Percentiles rank a stretch among this genome's conserved stretches.
Conservation (phyloP, 2,888 invertebrate genomes). For the Anticlea derivata region DNA sequence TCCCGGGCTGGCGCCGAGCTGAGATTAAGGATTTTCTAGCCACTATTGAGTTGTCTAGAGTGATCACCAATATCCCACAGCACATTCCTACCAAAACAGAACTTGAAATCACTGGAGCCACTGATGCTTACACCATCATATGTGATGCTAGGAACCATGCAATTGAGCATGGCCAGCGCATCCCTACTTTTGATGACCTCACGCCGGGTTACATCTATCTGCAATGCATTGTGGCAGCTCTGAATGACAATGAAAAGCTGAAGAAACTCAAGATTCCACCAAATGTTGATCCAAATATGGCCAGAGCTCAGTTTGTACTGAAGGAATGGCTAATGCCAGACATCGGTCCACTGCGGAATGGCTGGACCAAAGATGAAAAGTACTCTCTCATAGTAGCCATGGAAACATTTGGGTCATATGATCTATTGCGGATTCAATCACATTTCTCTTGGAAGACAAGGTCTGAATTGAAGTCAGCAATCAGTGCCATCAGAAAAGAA, state of each 20-base stretch:
- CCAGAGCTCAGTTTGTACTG: constrained; percentile 11
- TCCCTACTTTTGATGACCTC: constrained; percentile 9
- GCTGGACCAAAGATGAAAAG: constrained; percentile 20
- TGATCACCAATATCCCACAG: not conserved
- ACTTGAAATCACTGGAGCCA: constrained; percentile 17
- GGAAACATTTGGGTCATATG: constrained; percentile 7
- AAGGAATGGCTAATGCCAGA: constrained; percentile 18
- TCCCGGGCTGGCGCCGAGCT: constrained; percentile 13
- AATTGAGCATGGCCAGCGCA: not conserved
- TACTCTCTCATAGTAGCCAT: constrained; percentile 14
- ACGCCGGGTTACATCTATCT: constrained; percentile 17
- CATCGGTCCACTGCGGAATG: not conserved
- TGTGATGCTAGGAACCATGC: constrained; percentile 9
- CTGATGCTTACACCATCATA: constrained; percentile 13
- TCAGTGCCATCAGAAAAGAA: constrained; percentile 5
- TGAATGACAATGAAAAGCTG: constrained; percentile 8
- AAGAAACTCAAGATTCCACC: constrained; percentile 4
- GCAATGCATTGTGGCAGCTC: constrained; percentile 8
- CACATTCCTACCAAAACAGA: constrained; percentile 20
- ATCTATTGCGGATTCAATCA: constrained; percentile 6
- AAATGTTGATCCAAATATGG: constrained; percentile 5
- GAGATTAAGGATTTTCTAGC: constrained; percentile 16
- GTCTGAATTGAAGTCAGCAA: constrained; percentile 6
- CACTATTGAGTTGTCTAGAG: constrained; percentile 5
- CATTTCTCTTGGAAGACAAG: constrained; percentile 7